phyloP scores from a whole-genome alignment of 2,797 vertebrate genomes.

The Fistularia tabacaria region DNA sequence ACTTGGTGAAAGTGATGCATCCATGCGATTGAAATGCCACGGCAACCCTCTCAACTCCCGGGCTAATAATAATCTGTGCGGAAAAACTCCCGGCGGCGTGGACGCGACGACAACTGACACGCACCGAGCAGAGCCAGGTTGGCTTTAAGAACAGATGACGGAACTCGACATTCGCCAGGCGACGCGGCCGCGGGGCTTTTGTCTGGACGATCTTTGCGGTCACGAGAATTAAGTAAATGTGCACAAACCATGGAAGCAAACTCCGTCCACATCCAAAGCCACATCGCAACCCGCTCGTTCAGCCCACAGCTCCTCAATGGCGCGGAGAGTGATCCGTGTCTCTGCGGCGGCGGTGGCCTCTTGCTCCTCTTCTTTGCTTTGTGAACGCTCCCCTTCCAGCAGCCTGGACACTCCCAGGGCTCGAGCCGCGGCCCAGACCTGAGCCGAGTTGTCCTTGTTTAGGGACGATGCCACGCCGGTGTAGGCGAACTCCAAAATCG shows the following conservation, averaged over 20 bases:
- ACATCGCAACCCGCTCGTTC: constrained; percentile 69
- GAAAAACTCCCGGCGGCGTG: too few species aligned
- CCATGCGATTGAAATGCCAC: too few species aligned
- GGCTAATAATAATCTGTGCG: too few species aligned
- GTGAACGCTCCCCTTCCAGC: constrained; percentile 46
- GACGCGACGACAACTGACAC: too few species aligned
- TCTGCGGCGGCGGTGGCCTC: constrained; percentile 33
- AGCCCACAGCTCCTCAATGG: constrained; percentile 56
- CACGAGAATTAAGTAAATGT: neutral
- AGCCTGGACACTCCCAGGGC: constrained; percentile 53
- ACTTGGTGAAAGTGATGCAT: too few species aligned
- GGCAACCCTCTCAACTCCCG: too few species aligned
- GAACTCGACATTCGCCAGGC: too few species aligned
- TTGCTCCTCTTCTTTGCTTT: constrained; percentile 9
- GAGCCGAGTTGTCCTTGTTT: constrained; percentile 19
- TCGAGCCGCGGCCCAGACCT: constrained; percentile 53
- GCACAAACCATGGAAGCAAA: constrained; percentile 62
- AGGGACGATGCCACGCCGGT: constrained; percentile 54
- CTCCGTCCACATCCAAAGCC: constrained; percentile 57
- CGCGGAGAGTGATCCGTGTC: constrained; percentile 49
- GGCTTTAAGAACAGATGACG: too few species aligned
- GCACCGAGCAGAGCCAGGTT: neutral
- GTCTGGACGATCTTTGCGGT: too few species aligned
- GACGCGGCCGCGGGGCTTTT: too few species aligned
- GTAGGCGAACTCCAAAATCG: constrained; percentile 75